These are phyloP conservation scores for Falco cherrug DNA, from an alignment of 2,797 vertebrate genomes.

Conservation along the genomic window DNA sequence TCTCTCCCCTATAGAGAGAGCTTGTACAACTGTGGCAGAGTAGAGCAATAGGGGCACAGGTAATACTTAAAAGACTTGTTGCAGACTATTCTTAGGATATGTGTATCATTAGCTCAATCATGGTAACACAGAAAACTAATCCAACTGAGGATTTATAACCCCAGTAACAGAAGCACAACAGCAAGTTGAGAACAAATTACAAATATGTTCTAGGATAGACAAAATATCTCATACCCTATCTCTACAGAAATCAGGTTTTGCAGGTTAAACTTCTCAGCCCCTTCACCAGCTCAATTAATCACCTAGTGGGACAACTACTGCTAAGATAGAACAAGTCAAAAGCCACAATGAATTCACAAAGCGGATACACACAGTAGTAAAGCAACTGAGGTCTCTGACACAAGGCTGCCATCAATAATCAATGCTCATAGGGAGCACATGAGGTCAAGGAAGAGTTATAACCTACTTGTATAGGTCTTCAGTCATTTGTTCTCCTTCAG, in stretches of 20 bases:
- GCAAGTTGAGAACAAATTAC: neutral
- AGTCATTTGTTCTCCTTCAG: neutral
- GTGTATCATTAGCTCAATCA: neutral
- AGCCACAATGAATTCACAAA: neutral
- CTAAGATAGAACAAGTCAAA: neutral
- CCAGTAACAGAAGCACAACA: neutral
- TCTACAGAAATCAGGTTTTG: neutral
- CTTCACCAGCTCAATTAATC: neutral
- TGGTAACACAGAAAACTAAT: neutral
- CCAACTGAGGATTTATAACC: neutral
- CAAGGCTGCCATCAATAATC: neutral
- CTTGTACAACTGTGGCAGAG: neutral
- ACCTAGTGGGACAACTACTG: neutral
- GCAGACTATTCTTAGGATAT: neutral
- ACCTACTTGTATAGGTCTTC: neutral
- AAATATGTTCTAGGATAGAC: neutral
- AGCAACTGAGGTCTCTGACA: neutral
- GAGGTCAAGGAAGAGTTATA: neutral
- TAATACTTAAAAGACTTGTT: neutral
- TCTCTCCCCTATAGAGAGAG: fast-evolving
- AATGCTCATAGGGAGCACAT: fast-evolving
- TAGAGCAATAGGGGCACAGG: neutral
- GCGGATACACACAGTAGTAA: neutral
- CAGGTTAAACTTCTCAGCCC: neutral
- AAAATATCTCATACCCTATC: neutral